Conservation (phyloP, 37 sponge, comb jelly and placozoan genomes). For the Cliona cf. orientalis region DNA sequence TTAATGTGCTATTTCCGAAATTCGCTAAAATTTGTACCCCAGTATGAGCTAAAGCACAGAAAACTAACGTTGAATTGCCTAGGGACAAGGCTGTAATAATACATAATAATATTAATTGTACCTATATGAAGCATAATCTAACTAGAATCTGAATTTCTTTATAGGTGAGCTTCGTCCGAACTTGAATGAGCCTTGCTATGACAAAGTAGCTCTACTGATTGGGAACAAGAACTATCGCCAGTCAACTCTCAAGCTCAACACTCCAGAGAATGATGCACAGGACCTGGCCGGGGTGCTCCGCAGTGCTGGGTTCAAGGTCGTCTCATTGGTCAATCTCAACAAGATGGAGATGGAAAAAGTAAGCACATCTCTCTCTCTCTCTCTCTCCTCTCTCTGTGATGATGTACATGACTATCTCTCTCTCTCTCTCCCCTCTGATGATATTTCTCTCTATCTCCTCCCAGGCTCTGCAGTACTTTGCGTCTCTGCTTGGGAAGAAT, state of each 20-base stretch:
- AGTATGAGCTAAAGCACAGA: no score
- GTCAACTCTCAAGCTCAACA: slow-evolving; percentile 64
- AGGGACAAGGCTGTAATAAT: no score
- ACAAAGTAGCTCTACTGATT: slow-evolving; percentile 95
- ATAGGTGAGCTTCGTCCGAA: slow-evolving; percentile 24
- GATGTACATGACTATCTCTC: background rate
- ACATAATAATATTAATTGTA: no score
- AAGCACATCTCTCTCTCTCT: background rate
- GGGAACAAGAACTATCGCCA: slow-evolving; percentile 91
- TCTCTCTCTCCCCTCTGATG: background rate
- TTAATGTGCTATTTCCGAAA: no score
- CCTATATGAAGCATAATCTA: no score
- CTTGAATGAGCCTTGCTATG: slow-evolving; percentile 67
- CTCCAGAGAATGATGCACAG: slow-evolving; percentile 84
- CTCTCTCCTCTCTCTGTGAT: background rate
- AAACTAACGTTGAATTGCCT: no score
- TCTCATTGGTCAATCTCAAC: slow-evolving; percentile 91
- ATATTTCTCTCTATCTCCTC: no score
- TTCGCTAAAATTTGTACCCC: no score
- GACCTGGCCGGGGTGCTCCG: slow-evolving; percentile 78
- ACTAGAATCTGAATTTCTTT: no score
- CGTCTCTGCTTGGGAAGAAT: slow-evolving; percentile 75
- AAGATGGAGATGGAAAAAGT: slow-evolving; percentile 89
- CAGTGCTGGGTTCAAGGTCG: slow-evolving; percentile 88
- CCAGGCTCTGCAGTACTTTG: slow-evolving; percentile 82